phyloP scores from a whole-genome alignment of 2,113 vertebrate species.

The Oreotragus oreotragus region DNA sequence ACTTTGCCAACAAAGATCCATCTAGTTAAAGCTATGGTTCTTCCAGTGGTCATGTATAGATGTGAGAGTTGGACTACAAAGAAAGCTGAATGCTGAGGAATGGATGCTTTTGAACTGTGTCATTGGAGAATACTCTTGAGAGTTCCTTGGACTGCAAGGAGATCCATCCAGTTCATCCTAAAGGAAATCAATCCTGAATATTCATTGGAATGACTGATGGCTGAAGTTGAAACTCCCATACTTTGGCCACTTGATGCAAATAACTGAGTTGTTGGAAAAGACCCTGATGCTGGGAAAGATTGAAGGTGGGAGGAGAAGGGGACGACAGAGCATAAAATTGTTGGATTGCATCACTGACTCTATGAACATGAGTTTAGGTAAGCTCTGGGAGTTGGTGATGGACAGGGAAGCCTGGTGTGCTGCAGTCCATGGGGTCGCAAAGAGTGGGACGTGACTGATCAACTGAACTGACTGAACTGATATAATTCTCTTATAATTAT shows the following conservation, averaged over 20 bases:
- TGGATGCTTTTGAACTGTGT: neutral
- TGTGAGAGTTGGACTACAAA: neutral
- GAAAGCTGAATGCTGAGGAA: neutral
- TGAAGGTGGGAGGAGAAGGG: neutral
- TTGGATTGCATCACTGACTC: neutral
- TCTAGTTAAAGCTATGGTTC: neutral
- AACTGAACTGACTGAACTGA: neutral
- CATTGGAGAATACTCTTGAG: neutral
- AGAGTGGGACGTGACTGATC: accelerated
- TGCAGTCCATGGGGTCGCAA: neutral
- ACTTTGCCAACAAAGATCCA: neutral
- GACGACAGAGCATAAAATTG: neutral
- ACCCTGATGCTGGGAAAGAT: neutral
- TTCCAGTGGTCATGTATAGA: neutral
- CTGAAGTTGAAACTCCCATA: neutral
- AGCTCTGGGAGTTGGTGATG: neutral
- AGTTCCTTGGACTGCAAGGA: neutral
- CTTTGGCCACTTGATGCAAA: neutral
- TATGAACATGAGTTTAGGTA: neutral
- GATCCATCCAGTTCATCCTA: neutral
- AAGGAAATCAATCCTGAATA: neutral
- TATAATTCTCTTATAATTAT: neutral
- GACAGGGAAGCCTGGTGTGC: neutral
- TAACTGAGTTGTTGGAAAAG: neutral
- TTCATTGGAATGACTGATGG: neutral